These are phyloP conservation scores for Hermetia illucens DNA, from an alignment of 1,140 invertebrate species.

Conservation along the genomic window DNA sequence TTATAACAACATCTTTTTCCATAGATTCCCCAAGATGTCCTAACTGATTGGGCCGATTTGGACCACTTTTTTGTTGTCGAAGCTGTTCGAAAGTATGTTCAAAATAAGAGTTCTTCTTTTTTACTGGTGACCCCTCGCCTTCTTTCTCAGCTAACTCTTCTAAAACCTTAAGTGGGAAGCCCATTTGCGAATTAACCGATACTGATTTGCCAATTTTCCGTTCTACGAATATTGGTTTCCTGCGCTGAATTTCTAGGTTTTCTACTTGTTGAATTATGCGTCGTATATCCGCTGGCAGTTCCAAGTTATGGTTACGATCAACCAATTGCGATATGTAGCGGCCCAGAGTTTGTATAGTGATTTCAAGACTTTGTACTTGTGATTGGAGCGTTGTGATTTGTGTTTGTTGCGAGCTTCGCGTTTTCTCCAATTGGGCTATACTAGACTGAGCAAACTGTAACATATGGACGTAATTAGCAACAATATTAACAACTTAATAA, in stretches of 20 bases:
- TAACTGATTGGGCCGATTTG: no score
- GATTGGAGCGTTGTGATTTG: conserved; percentile 43
- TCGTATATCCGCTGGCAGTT: conserved; percentile 47
- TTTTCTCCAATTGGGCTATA: conserved; percentile 44
- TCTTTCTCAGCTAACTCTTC: conserved; percentile 37
- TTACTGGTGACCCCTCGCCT: conserved; percentile 31
- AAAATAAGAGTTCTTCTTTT: conserved; percentile 32
- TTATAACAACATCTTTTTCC: no score
- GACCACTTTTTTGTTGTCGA: conserved; percentile 16
- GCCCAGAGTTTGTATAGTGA: conserved; percentile 44
- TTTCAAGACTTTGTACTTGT: conserved; percentile 45
- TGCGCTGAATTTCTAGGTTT: conserved; percentile 29
- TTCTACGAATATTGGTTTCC: conserved; percentile 25
- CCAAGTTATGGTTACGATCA: conserved; percentile 40
- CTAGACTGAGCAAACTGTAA: conserved; percentile 42
- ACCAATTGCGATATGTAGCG: conserved; percentile 43
- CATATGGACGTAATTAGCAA: no score
- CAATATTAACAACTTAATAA: no score
- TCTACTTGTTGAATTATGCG: conserved; percentile 45
- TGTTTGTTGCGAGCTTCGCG: conserved; percentile 38
- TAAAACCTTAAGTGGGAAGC: conserved; percentile 36
- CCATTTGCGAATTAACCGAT: conserved; percentile 27
- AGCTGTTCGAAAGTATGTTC: conserved; percentile 19
- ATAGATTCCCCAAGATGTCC: no score
- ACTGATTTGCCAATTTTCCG: conserved; percentile 30